These are phyloP conservation scores for Euthynnus affinis DNA, from an alignment of 2,797 vertebrate genomes.

Conservation along the genomic window DNA sequence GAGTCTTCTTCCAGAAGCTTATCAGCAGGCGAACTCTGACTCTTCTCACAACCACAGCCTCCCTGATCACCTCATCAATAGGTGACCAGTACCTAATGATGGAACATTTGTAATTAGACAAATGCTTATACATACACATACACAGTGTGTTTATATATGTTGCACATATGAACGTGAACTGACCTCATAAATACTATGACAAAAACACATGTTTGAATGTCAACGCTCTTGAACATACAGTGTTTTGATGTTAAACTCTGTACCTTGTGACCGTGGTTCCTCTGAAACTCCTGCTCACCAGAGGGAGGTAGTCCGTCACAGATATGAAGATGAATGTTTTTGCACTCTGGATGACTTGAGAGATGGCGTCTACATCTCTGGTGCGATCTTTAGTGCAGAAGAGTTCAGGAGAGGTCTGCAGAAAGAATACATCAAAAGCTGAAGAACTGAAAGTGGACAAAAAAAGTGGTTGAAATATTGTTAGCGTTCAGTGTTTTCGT, in stretches of 20 bases:
- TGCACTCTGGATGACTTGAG: conserved; percentile 91
- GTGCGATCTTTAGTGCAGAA: conserved; percentile 93
- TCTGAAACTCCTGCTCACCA: conserved; percentile 87
- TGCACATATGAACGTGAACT: background rate
- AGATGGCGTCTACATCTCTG: conserved; percentile 92
- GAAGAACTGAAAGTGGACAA: background rate
- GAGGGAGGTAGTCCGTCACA: conserved; percentile 92
- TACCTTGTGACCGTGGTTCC: conserved; percentile 83
- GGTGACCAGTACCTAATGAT: conserved; percentile 91
- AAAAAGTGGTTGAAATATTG: background rate
- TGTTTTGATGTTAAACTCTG: background rate
- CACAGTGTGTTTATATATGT: background rate
- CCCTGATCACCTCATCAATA: conserved; percentile 92
- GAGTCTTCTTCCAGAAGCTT: conserved; percentile 92
- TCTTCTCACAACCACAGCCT: conserved; percentile 90
- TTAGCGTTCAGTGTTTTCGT: background rate
- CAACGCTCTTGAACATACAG: background rate
- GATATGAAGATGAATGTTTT: conserved; percentile 92
- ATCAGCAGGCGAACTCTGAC: conserved; percentile 93
- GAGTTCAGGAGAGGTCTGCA: conserved; percentile 92
- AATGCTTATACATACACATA: background rate
- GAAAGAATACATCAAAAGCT: conserved; percentile 39
- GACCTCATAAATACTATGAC: background rate
- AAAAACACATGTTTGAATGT: conserved; percentile 1
- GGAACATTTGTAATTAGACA: background rate